Conservation (phyloP, 2,113 vertebrate species). For the Peromyscus leucopus region DNA sequence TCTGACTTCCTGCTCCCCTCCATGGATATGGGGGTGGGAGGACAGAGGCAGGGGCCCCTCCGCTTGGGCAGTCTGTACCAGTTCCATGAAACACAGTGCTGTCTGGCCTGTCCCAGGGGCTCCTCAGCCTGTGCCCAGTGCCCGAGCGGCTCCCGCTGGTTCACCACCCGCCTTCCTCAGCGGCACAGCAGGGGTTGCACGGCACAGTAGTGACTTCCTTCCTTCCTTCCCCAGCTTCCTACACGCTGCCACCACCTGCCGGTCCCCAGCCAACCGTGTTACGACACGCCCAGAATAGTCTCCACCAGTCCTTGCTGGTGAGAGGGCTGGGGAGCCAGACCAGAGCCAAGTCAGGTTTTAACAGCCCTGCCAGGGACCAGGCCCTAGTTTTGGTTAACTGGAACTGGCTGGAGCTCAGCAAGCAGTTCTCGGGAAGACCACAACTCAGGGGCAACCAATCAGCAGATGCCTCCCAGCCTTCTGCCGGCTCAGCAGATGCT, state of each 20-base stretch:
- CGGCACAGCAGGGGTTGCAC: background rate
- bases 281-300: background rate
- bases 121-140: background rate
- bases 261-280: background rate
- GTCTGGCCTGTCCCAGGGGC: background rate
- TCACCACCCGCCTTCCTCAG: background rate
- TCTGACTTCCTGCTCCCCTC: background rate
- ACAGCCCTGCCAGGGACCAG: no score
- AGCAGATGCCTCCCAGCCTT: no score
- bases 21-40: background rate
- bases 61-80: background rate
- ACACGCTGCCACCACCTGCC: fast-evolving
- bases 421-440: no score
- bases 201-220: background rate
- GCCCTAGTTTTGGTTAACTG: no score
- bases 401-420: no score
- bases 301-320: background rate
- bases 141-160: background rate
- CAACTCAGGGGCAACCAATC: no score
- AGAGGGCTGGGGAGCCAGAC: no score
- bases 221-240: background rate
- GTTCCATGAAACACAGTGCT: background rate
- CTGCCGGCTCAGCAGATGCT: no score
- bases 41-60: background rate
- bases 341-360: no score